Conservation (phyloP, 2,797 vertebrate species). For the Podarcis siculus region DNA sequence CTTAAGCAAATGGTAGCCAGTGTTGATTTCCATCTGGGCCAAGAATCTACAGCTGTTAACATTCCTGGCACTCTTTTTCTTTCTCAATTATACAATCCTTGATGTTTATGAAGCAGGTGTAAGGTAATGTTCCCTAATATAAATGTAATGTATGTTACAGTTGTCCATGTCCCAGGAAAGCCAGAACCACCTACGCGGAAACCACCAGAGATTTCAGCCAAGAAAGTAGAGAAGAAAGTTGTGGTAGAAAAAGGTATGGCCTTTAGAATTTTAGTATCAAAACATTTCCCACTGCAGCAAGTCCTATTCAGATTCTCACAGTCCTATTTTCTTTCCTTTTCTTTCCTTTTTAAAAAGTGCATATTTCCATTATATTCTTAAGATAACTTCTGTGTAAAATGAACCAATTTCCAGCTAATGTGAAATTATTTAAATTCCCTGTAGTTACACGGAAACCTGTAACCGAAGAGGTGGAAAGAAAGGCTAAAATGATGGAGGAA, state of each 20-base stretch:
- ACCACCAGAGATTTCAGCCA: conserved; percentile 67
- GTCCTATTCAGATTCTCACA: not conserved
- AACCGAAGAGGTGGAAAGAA: conserved; percentile 79
- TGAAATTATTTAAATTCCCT: conserved; percentile 71
- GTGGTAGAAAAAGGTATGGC: conserved; percentile 74
- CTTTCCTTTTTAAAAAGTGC: not conserved
- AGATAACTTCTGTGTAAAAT: not conserved
- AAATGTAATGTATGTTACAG: conserved; percentile 36
- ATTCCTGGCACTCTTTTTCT: not conserved
- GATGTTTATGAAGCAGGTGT: not conserved
- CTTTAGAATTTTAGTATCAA: conserved; percentile 13
- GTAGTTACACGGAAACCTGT: conserved; percentile 80
- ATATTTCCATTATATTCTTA: not conserved
- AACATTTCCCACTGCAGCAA: not conserved
- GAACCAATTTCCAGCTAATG: conserved; percentile 40
- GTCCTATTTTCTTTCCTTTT: not conserved
- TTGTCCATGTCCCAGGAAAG: conserved; percentile 63
- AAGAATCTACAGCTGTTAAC: not conserved
- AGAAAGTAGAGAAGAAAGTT: conserved; percentile 75
- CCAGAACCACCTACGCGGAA: conserved; percentile 63
- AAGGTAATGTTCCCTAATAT: not conserved
- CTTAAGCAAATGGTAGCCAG: not conserved
- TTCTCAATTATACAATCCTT: not conserved
- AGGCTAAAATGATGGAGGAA: conserved; percentile 77
- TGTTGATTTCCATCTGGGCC: not conserved